phyloP scores from a whole-genome alignment of 2,113 vertebrate genomes.

The Bucco capensis region DNA sequence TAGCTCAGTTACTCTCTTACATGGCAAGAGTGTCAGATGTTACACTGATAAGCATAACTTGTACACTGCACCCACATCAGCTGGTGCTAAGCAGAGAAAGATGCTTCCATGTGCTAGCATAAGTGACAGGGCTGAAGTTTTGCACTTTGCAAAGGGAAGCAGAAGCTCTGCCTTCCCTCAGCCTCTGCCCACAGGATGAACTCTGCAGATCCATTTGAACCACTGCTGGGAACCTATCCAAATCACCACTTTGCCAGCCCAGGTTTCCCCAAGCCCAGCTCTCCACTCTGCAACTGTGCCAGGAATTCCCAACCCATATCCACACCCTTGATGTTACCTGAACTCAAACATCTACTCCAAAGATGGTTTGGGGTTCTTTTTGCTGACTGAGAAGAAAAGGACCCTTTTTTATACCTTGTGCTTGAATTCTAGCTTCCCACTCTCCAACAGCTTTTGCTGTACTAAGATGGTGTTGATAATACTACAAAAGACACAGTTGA shows the following conservation, averaged over 20 bases:
- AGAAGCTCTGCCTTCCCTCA: neutral
- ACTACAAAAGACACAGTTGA: neutral
- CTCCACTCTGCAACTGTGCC: neutral
- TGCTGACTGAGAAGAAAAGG: too few species aligned
- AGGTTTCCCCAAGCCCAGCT: neutral
- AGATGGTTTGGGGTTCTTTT: neutral
- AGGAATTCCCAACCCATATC: neutral
- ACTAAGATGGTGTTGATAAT: neutral
- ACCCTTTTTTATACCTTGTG: neutral
- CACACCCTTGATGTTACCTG: neutral
- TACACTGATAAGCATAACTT: neutral
- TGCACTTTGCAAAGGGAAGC: too few species aligned
- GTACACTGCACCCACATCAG: neutral
- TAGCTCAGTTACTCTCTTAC: neutral
- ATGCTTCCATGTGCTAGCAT: neutral
- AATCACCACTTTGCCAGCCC: neutral
- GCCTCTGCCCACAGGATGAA: neutral
- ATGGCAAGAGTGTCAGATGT: neutral
- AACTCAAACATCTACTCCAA: neutral
- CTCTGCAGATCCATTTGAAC: neutral
- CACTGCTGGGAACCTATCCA: neutral
- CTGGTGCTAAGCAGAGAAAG: neutral
- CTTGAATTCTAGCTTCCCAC: neutral
- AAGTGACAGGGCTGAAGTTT: neutral
- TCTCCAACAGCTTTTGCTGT: neutral